phyloP scores from a whole-genome alignment of 2,113 vertebrate genomes.

The Thomomys bottae region DNA sequence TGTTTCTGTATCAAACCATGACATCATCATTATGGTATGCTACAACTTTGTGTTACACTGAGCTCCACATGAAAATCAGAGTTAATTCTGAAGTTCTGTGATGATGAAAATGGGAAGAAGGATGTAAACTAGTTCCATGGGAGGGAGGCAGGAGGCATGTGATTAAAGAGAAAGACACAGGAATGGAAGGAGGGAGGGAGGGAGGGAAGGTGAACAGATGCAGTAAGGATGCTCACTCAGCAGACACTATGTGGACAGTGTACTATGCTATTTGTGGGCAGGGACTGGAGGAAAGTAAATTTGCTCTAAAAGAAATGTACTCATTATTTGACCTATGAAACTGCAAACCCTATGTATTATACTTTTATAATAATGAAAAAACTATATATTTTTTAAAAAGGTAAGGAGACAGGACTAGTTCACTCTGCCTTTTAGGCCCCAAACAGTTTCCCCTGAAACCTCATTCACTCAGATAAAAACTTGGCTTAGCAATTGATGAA shows the following conservation, averaged over 20 bases:
- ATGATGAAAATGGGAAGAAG: not conserved
- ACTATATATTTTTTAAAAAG: no score
- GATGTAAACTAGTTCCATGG: not conserved
- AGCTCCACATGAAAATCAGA: not conserved
- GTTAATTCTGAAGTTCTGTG: not conserved
- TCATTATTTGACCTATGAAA: no score
- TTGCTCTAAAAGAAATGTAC: no score
- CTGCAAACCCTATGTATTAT: no score
- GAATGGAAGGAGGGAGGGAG: no score
- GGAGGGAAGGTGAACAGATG: no score
- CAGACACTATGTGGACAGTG: no score
- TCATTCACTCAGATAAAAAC: constrained; percentile 31
- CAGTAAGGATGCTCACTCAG: no score
- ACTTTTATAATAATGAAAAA: no score
- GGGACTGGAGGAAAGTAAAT: no score
- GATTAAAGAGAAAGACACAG: not conserved
- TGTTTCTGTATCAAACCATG: constrained; percentile 19
- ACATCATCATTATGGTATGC: constrained; percentile 8
- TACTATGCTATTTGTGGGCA: no score
- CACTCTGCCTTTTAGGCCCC: not conserved
- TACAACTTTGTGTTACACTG: not conserved
- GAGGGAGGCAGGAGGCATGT: not conserved
- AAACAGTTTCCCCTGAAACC: not conserved
- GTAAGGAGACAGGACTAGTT: not conserved
- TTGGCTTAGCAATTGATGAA: not conserved